These are phyloP conservation scores for Meda fulgida DNA, from an alignment of 2,797 vertebrate genomes.

Conservation along the genomic window DNA sequence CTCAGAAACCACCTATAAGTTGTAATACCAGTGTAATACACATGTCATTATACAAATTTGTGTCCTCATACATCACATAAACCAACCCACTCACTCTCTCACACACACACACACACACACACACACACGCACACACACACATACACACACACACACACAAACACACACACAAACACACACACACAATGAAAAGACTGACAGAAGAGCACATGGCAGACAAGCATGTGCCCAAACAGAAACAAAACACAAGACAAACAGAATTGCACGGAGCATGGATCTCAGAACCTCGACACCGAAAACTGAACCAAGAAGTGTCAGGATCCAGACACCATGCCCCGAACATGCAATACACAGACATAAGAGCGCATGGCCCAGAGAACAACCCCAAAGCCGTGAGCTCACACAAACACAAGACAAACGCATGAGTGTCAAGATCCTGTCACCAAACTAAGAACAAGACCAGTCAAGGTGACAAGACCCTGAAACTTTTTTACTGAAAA, in stretches of 20 bases:
- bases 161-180: too few species aligned
- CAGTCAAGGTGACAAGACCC: too few species aligned
- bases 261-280: neutral
- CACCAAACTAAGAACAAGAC: neutral
- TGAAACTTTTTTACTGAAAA: too few species aligned
- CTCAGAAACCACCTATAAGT: too few species aligned
- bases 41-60: too few species aligned
- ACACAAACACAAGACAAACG: neutral
- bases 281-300: neutral
- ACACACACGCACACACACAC: too few species aligned
- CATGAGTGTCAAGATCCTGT: neutral
- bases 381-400: neutral
- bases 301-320: neutral
- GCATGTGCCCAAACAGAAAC: neutral
- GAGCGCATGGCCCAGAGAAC: neutral
- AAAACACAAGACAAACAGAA: neutral
- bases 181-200: neutral
- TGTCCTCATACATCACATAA: too few species aligned
- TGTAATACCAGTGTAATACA: too few species aligned
- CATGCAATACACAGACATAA: neutral
- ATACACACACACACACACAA: too few species aligned
- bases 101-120: too few species aligned
- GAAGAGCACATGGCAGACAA: neutral
- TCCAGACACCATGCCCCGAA: neutral
- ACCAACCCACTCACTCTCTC: too few species aligned